These are phyloP conservation scores for Esox niger DNA, from an alignment of 2,113 vertebrate species.

Conservation along the genomic window DNA sequence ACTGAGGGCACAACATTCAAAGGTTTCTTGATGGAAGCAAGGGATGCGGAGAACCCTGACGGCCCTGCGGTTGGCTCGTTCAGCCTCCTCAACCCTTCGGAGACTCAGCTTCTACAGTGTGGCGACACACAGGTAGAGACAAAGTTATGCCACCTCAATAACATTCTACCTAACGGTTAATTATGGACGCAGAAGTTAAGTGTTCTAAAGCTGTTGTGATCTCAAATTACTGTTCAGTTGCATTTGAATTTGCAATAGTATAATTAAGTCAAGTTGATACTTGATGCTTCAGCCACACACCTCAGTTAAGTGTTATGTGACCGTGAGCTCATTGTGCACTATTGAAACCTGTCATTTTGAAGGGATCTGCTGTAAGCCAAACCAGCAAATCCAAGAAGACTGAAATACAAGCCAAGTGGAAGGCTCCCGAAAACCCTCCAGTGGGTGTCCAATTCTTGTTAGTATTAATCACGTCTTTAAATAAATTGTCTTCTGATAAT, in stretches of 20 bases:
- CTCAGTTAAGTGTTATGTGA: not conserved
- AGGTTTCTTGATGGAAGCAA: conserved; percentile 84
- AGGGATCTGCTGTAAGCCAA: conserved; percentile 87
- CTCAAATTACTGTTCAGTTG: no score
- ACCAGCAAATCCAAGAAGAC: conserved; percentile 71
- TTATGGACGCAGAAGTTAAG: not conserved
- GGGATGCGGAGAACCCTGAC: conserved; percentile 59
- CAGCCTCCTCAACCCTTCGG: conserved; percentile 49
- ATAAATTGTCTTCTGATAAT: not conserved
- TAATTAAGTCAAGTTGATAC: not conserved
- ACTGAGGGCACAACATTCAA: conserved; percentile 56
- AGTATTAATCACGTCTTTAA: conserved; percentile 46
- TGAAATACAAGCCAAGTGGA: conserved; percentile 75
- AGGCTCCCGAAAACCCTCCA: conserved; percentile 67
- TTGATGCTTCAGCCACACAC: not conserved
- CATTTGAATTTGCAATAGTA: no score
- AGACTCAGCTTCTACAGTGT: conserved; percentile 79
- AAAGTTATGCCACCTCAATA: not conserved
- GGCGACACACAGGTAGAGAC: conserved; percentile 64
- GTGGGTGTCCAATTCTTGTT: conserved; percentile 79
- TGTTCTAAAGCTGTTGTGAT: no score
- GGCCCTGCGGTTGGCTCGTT: conserved; percentile 74
- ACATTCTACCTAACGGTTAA: not conserved
- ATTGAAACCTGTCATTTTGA: conserved; percentile 17
- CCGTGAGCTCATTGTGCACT: not conserved